These are phyloP conservation scores for Aselliscus stoliczkanus DNA, from an alignment of 2,797 vertebrate species.

Conservation along the genomic window DNA sequence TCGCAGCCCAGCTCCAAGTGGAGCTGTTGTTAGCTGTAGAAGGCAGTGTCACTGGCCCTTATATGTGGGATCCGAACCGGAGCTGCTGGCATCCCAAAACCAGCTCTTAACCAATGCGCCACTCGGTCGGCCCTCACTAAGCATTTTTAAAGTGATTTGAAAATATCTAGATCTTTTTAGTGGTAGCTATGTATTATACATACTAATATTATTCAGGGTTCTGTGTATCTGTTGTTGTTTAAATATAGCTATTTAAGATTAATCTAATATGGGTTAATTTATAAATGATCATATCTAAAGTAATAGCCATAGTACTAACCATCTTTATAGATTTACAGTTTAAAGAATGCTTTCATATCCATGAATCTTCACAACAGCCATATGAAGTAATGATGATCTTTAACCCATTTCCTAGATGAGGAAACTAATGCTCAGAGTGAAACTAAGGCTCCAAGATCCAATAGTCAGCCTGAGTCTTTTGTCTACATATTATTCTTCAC, in stretches of 20 bases:
- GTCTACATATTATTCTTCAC: background rate
- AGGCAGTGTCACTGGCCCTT: too few relatives aligned
- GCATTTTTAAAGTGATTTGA: constrained; percentile 13
- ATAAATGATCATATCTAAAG: background rate
- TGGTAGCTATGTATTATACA: background rate
- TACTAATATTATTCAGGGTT: background rate
- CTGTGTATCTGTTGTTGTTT: background rate
- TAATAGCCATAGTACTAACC: background rate
- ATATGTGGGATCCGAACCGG: too few relatives aligned
- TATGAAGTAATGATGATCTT: background rate
- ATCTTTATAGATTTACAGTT: background rate
- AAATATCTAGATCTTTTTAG: background rate
- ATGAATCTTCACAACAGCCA: background rate
- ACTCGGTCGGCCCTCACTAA: too few relatives aligned
- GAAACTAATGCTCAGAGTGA: background rate
- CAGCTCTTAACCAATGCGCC: too few relatives aligned
- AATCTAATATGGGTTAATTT: background rate
- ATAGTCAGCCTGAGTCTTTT: background rate
- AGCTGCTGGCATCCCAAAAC: too few relatives aligned
- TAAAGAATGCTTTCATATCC: background rate
- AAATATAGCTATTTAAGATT: background rate
- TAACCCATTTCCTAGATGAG: background rate
- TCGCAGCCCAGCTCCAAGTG: too few relatives aligned
- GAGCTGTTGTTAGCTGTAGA: too few relatives aligned
- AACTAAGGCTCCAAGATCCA: background rate